Conservation (phyloP, 2,797 vertebrate genomes). For the Dryobates pubescens region DNA sequence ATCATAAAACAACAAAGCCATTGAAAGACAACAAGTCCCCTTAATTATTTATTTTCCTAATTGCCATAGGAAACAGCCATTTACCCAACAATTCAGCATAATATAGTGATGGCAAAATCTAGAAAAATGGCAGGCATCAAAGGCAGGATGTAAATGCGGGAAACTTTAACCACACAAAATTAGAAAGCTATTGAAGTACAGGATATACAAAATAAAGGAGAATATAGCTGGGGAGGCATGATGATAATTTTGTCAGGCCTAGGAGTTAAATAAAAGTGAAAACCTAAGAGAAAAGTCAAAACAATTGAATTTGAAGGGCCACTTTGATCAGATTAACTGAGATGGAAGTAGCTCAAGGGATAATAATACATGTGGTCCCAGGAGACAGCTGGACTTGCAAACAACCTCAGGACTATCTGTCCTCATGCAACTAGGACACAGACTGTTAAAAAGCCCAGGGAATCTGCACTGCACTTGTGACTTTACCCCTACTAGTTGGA, state of each 20-base stretch:
- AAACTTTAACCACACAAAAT: conserved; percentile 23
- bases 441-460: background rate
- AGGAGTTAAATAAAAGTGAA: conserved; percentile 37
- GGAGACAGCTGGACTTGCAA: background rate
- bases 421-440: background rate
- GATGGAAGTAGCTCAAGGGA: background rate
- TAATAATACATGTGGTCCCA: background rate
- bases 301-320: conserved; percentile 6
- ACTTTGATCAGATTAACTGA: background rate
- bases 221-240: background rate
- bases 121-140: background rate
- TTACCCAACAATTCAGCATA: background rate
- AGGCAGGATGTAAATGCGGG: background rate
- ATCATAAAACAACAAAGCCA: background rate
- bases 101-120: background rate
- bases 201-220: background rate
- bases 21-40: too few relatives aligned
- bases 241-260: conserved; percentile 29
- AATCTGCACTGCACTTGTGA: background rate
- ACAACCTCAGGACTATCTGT: background rate
- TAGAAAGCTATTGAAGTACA: conserved; percentile 15
- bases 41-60: conserved; percentile 1
- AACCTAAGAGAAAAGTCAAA: conserved; percentile 16
- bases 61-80: background rate
- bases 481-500: background rate